Conservation (phyloP, 2,113 vertebrate genomes). For the Ibidorhyncha struthersii region DNA sequence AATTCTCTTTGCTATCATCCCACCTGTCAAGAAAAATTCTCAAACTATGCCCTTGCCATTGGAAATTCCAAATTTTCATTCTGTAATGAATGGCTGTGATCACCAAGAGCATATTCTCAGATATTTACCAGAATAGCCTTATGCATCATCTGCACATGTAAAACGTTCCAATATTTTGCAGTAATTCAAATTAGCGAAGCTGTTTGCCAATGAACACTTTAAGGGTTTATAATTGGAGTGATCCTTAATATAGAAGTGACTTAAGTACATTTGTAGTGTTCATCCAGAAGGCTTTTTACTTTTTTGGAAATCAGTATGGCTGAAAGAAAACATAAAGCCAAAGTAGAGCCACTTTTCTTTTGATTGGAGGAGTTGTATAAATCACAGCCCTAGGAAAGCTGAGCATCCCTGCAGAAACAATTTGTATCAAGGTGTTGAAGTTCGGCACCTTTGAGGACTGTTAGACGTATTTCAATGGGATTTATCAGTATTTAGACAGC, state of each 20-base stretch:
- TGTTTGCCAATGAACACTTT: not conserved
- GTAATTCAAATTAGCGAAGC: not conserved
- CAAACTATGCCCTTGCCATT: not conserved
- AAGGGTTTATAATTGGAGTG: not conserved
- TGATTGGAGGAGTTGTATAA: not conserved
- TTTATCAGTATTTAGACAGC: constrained; percentile 34
- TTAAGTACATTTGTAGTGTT: not conserved
- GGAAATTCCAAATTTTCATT: not conserved
- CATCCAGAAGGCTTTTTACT: not conserved
- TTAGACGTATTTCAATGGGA: not conserved
- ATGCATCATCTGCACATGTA: not conserved
- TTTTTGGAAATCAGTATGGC: not conserved
- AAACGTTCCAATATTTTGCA: not conserved
- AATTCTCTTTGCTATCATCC: not conserved
- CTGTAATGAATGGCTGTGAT: not conserved
- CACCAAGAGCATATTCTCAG: not conserved
- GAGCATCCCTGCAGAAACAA: not conserved
- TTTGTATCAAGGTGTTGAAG: not conserved
- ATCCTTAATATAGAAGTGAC: not conserved
- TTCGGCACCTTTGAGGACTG: not conserved
- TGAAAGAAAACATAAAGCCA: not conserved
- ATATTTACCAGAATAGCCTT: not conserved
- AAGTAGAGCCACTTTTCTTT: not conserved
- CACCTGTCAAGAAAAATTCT: not conserved
- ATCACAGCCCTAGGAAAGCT: not conserved